phyloP scores from a whole-genome alignment of 2,113 vertebrate species.

The human region DNA sequence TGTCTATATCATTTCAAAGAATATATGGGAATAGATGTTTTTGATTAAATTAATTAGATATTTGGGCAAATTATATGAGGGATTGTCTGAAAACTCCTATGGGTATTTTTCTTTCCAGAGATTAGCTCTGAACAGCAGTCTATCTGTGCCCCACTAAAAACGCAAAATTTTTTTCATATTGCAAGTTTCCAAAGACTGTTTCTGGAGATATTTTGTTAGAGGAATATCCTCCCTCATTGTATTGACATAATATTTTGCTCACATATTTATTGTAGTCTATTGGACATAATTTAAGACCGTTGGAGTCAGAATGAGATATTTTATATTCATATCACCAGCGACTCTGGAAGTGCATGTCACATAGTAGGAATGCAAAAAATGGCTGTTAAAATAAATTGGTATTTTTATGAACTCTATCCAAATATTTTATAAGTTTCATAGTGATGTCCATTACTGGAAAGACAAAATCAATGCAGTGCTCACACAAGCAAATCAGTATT shows the following conservation, averaged over 20 bases:
- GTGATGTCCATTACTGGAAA: background rate
- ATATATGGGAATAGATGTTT: background rate
- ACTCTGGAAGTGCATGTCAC: background rate
- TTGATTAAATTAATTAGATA: background rate
- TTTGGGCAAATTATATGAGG: background rate
- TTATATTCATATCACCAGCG: background rate
- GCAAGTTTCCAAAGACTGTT: background rate
- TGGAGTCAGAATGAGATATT: background rate
- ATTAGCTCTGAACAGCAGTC: background rate
- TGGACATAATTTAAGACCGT: background rate
- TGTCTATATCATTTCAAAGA: background rate
- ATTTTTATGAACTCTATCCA: background rate
- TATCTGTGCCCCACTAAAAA: background rate
- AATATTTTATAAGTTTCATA: background rate
- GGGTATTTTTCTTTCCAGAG: background rate
- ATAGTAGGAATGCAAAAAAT: background rate
- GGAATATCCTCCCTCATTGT: background rate
- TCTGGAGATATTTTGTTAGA: background rate
- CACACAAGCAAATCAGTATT: background rate
- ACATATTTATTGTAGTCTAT: background rate
- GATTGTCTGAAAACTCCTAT: background rate
- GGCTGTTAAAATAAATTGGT: background rate
- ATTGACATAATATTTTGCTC: background rate
- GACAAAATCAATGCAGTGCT: background rate
- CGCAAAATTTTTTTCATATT: background rate